Evolutionary conservation across 2,113 vertebrate genomes (phyloP).

Genomic region (Ceyx margarethae): DNA sequence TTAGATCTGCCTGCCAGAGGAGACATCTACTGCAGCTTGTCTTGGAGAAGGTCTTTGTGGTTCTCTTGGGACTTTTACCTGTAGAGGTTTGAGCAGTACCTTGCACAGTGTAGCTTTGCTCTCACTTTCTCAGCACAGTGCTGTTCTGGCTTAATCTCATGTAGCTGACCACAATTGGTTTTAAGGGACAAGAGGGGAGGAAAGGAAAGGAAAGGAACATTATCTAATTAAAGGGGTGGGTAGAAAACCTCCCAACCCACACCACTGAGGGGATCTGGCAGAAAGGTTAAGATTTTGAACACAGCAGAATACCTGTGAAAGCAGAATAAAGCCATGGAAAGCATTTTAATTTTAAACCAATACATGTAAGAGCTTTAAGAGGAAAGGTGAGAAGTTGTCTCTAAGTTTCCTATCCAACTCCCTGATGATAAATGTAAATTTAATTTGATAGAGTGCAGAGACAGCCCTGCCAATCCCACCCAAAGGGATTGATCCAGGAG

Average conservation of each 20-base stretch:
- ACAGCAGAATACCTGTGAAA: background rate
- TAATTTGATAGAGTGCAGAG: background rate
- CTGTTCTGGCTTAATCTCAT: background rate
- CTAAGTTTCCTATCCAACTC: background rate
- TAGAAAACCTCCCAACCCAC: background rate
- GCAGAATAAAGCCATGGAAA: background rate
- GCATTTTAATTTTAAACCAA: background rate
- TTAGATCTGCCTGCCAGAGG: no score
- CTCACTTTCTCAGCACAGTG: background rate
- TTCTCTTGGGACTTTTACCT: background rate
- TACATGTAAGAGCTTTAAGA: background rate
- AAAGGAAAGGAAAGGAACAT: background rate
- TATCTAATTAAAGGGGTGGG: background rate
- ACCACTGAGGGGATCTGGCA: background rate
- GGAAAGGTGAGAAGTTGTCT: background rate
- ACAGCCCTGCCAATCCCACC: background rate
- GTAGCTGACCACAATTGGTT: accelerated
- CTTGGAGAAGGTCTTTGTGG: background rate
- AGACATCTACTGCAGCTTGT: background rate
- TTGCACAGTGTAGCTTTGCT: background rate
- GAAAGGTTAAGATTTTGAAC: background rate
- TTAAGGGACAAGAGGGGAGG: background rate
- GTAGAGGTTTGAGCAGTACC: background rate
- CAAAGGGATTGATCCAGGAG: background rate
- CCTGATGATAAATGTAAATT: background rate